Base-by-base conservation (phyloP, 1,140 invertebrate species). In the Trypoxylus dichotomus region DNA sequence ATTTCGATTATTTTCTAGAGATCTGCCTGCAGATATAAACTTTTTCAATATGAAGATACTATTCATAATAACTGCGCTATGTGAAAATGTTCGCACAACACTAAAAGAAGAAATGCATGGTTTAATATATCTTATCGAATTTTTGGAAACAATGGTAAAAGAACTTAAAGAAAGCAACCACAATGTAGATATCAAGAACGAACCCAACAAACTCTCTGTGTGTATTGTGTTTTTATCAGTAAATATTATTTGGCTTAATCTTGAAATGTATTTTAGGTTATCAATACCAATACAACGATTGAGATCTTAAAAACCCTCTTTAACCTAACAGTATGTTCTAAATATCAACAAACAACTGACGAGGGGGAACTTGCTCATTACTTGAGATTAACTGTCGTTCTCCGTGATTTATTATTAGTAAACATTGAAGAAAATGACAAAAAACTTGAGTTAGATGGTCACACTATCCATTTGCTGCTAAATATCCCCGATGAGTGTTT, bases 261-360 rank as follows among this genome's bases (percentile, higher is more conserved):
- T 47, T 47, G 3, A 19, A 19, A 19, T 54, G 10, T 27, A 79
- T 80, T 80, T 58, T 80, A 94, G 88, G 90, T 93, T 84, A 85
- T 89, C 68, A 88, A 95, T 83, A 89, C 92, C 47, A 91, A 92
- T 75, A 87, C 97, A 54, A 87, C 90, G 27, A 94, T 92, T 86
- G 96, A 98, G 88, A 91, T 96, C 80, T 89, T 98, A 7, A 98
- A 98, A 88, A 91, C 93, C 13, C 88, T 98, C 77, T 98, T 97
- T 85, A 98, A 97, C 86, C 86, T 98, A 75, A 92, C 91, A n/a
- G 89, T 93, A 24, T 88, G 77, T 86, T 87, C 60, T 88, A 90
- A 79, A 84, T 88, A 13, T 84, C 86, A 29, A 85, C 10, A 87
- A 7, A 85, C 87, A 32, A 82, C 85, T 19, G 88, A 89, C 77